Conservation (phyloP, 2,888 invertebrate genomes). For the Strigamia crassipes region DNA sequence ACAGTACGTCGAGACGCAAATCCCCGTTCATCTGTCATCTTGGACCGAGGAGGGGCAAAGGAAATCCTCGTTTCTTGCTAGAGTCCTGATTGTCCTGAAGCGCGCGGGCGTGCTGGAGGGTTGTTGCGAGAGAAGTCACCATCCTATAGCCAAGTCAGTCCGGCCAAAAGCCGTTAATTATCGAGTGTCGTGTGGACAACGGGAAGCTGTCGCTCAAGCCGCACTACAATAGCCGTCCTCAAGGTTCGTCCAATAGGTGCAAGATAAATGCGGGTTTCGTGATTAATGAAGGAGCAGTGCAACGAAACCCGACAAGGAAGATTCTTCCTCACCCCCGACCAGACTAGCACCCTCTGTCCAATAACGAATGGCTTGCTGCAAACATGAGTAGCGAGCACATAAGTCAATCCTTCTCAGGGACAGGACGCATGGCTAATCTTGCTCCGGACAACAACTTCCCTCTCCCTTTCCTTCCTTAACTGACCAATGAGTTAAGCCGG, state of each 20-base stretch:
- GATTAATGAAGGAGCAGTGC: slow-evolving; percentile 36
- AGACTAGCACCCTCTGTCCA: slow-evolving; percentile 36
- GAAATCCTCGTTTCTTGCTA: slow-evolving; percentile 33
- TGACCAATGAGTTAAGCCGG: slow-evolving; percentile 33
- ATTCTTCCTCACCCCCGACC: slow-evolving; percentile 29
- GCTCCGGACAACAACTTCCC: slow-evolving; percentile 29
- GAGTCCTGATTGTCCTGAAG: slow-evolving; percentile 37
- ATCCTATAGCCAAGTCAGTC: slow-evolving; percentile 17
- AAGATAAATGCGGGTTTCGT: slow-evolving; percentile 30
- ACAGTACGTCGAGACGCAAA: slow-evolving; percentile 8
- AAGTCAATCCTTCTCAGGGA: slow-evolving; percentile 42
- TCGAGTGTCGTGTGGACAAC: slow-evolving; percentile 41
- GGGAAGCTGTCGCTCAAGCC: slow-evolving; percentile 43
- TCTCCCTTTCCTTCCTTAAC: neutral
- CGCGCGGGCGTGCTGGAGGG: slow-evolving; percentile 44
- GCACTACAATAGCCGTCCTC: slow-evolving; percentile 44
- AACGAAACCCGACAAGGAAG: slow-evolving; percentile 45
- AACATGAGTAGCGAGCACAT: slow-evolving; percentile 38
- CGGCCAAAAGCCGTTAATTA: slow-evolving; percentile 44
- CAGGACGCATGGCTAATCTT: slow-evolving; percentile 39
- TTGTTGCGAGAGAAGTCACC: neutral
- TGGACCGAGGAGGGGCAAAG: slow-evolving; percentile 36
- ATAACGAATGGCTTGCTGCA: slow-evolving; percentile 32
- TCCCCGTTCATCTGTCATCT: slow-evolving; percentile 42
- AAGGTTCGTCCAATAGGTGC: slow-evolving; percentile 45